Percentiles rank a stretch among this genome's conserved stretches.
These are phyloP conservation scores for Centroberyx gerrardi DNA, from an alignment of 2,797 vertebrate genomes.

Conservation along the genomic window DNA sequence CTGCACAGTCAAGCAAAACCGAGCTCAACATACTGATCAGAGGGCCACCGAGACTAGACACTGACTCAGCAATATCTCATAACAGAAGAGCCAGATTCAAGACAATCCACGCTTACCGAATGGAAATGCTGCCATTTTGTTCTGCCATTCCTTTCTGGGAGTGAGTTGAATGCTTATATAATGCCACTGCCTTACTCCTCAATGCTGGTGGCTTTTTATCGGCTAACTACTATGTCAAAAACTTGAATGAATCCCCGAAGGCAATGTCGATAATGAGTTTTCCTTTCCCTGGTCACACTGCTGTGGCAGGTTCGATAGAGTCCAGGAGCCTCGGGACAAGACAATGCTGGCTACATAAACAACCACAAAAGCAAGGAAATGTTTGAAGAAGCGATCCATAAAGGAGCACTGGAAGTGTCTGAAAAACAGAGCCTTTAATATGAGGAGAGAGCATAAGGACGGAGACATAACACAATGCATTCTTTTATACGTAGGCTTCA, in stretches of 20 bases:
- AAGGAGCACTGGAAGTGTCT: constrained; percentile 51
- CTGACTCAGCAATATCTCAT: constrained; percentile 63
- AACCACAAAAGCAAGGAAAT: constrained; percentile 47
- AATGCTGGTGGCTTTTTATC: constrained; percentile 51
- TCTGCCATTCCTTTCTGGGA: constrained; percentile 24
- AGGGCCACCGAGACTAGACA: constrained; percentile 45
- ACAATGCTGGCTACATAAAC: constrained; percentile 51
- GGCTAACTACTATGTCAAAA: constrained; percentile 44
- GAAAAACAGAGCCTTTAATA: constrained; percentile 50
- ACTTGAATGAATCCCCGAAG: constrained; percentile 44
- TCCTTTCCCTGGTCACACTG: constrained; percentile 55
- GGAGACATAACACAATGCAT: constrained; percentile 39
- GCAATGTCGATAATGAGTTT: constrained; percentile 67
- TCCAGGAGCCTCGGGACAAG: constrained; percentile 62
- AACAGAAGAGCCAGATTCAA: constrained; percentile 44
- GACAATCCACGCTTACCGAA: constrained; percentile 38
- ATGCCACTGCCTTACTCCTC: constrained; percentile 33
- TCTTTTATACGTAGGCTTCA: not conserved
- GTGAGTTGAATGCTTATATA: constrained; percentile 45
- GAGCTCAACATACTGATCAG: constrained; percentile 47
- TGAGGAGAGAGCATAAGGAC: constrained; percentile 50
- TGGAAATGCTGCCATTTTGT: constrained; percentile 34
- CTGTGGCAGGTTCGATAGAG: constrained; percentile 52
- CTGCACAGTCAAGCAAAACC: constrained; percentile 57
- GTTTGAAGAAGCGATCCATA: constrained; percentile 55